Percentiles rank a stretch among this genome's conserved stretches.
Evolutionary conservation across 1,140 invertebrate genomes (phyloP).

Genomic region (Drusus annulatus): DNA sequence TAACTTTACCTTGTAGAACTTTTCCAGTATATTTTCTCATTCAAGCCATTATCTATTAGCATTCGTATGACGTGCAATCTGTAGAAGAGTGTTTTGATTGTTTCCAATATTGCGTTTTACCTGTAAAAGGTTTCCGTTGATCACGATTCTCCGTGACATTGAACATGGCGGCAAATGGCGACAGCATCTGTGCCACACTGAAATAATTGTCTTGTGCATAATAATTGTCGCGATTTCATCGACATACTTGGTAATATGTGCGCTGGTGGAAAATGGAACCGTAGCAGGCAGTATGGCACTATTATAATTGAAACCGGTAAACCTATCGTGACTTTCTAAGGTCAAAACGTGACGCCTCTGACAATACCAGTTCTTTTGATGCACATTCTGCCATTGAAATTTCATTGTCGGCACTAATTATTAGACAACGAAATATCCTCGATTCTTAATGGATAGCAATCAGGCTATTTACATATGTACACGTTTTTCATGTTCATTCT

Average conservation of each 20-base stretch:
- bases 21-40: too few species aligned
- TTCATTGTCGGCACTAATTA: slow-evolving; percentile 17
- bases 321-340: slow-evolving; percentile 45
- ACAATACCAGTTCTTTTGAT: slow-evolving; percentile 7
- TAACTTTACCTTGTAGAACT: too few species aligned
- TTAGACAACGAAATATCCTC: slow-evolving; percentile 11
- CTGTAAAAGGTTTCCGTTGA: slow-evolving; percentile 29
- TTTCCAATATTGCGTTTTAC: not conserved
- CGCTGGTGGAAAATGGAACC: not conserved
- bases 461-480: not conserved
- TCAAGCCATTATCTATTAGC: too few species aligned
- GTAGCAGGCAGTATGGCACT: not conserved
- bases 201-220: slow-evolving; percentile 15
- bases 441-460: not conserved
- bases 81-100: slow-evolving; percentile 1
- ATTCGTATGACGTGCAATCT: too few species aligned
- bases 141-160: slow-evolving; percentile 40
- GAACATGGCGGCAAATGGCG: slow-evolving; percentile 18
- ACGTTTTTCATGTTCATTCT: too few species aligned
- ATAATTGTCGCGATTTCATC: slow-evolving; percentile 9
- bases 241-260: not conserved
- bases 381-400: not conserved
- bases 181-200: slow-evolving; percentile 24
- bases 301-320: slow-evolving; percentile 8
- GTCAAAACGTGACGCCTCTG: slow-evolving; percentile 42